Evolutionary conservation across 2,113 vertebrate species (phyloP).

Genomic region (Dipodomys spectabilis): DNA sequence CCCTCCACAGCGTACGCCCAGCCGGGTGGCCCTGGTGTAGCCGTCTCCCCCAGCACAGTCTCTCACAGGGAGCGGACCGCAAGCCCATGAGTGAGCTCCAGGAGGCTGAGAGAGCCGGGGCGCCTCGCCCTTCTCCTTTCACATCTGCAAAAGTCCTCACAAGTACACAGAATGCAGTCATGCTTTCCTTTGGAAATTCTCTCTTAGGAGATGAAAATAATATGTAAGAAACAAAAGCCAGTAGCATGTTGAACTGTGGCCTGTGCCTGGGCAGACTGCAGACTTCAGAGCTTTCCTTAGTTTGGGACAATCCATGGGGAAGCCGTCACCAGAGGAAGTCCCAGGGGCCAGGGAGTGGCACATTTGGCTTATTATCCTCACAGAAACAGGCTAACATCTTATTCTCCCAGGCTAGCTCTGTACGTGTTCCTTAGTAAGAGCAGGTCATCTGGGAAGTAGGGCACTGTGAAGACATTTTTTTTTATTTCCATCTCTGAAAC

Average conservation of each 20-base stretch:
- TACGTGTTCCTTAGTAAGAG: neutral
- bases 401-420: neutral
- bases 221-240: conserved; percentile 36
- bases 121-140: conserved; percentile 26
- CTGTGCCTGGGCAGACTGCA: neutral
- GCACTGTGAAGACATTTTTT: conserved; percentile 9
- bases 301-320: neutral
- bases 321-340: neutral
- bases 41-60: neutral
- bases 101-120: neutral
- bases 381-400: neutral
- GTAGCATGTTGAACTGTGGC: neutral
- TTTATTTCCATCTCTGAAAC: neutral
- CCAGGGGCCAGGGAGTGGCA: neutral
- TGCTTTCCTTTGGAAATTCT: conserved; percentile 56
- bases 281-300: neutral
- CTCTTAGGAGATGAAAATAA: conserved; percentile 11
- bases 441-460: conserved; percentile 22
- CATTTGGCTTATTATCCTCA: neutral
- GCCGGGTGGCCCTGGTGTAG: neutral
- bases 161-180: conserved; percentile 9
- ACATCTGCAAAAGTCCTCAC: conserved; percentile 43
- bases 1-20: neutral
- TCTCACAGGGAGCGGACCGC: neutral
- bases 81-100: conserved; percentile 16